phyloP scores from a whole-genome alignment of 2,888 invertebrate species.

The Oligia strigilis region DNA sequence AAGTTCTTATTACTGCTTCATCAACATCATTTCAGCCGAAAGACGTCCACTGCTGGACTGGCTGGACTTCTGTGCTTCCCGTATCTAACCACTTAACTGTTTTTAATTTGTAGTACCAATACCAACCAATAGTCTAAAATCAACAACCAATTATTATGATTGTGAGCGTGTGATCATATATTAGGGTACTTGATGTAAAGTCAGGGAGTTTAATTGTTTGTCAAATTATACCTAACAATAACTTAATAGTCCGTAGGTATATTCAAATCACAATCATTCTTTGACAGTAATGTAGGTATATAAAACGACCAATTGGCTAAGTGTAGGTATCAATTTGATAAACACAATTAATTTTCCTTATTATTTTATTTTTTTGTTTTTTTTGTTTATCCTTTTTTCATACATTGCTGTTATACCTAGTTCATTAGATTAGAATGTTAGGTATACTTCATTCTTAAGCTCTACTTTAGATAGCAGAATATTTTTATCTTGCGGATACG shows the following conservation, averaged over 20 bases:
- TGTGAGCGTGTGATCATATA: neutral
- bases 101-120: conserved; percentile 1
- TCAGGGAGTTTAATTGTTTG: neutral
- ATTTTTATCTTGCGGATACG: conserved; percentile 2
- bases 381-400: too few species aligned
- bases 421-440: conserved; percentile 19
- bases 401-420: neutral
- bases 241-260: neutral
- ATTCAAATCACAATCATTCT: neutral
- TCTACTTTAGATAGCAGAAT: conserved; percentile 24
- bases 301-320: neutral
- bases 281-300: neutral
- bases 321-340: neutral
- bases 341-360: neutral
- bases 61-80: too few species aligned
- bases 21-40: too few species aligned
- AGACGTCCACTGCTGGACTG: too few species aligned
- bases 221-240: neutral
- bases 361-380: too few species aligned
- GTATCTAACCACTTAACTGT: neutral
- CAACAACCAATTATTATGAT: neutral
- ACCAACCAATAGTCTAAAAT: too few species aligned
- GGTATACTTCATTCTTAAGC: conserved; percentile 24
- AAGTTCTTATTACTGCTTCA: neutral
- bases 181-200: neutral